phyloP scores from a whole-genome alignment of 2,113 vertebrate genomes.

The Psephotus haematonotus region DNA sequence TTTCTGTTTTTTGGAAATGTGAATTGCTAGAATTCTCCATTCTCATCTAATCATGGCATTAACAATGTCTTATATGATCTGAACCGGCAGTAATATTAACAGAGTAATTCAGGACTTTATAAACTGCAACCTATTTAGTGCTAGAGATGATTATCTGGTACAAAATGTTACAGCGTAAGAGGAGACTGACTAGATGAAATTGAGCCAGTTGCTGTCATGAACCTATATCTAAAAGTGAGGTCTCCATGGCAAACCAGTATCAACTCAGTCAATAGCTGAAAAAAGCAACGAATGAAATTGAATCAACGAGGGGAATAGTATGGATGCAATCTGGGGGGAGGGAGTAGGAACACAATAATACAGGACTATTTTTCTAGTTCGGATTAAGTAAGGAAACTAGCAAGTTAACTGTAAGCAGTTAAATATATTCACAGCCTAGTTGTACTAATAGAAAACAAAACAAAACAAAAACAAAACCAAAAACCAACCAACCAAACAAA shows the following conservation, averaged over 20 bases:
- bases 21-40: not conserved
- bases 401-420: not conserved
- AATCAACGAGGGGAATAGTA: not conserved
- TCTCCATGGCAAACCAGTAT: not conserved
- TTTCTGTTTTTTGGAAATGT: not conserved
- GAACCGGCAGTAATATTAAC: not conserved
- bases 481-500: not conserved
- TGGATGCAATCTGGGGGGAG: not conserved
- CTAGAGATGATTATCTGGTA: not conserved
- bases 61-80: not conserved
- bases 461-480: not conserved
- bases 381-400: not conserved
- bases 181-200: not conserved
- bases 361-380: not conserved
- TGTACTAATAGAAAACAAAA: not conserved
- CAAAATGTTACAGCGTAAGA: not conserved
- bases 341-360: not conserved
- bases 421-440: not conserved
- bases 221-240: not conserved
- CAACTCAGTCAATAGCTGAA: not conserved
- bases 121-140: not conserved
- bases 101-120: not conserved
- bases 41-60: not conserved
- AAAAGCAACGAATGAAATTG: not conserved
- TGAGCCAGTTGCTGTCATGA: not conserved